phyloP scores from a whole-genome alignment of 1,140 invertebrate species.

The Rhagoletis zephyria region DNA sequence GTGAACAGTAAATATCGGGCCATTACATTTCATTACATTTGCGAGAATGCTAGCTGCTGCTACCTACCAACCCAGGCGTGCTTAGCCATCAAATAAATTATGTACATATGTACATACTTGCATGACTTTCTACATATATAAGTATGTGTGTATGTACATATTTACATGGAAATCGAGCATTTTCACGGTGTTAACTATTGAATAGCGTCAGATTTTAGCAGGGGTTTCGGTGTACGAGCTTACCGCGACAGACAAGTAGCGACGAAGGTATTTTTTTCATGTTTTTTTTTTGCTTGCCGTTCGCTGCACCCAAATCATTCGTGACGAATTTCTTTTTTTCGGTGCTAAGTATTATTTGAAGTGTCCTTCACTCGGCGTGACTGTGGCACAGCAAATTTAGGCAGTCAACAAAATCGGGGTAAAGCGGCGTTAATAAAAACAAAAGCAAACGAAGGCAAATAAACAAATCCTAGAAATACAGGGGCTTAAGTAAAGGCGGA shows the following conservation, averaged over 20 bases:
- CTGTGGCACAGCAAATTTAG: neutral
- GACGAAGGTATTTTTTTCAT: neutral
- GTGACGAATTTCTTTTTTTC: slow-evolving; percentile 7
- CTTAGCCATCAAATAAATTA: neutral
- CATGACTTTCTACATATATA: neutral
- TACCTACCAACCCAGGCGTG: neutral
- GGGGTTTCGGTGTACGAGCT: neutral
- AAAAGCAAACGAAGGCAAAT: neutral
- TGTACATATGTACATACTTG: neutral
- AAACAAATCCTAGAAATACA: slow-evolving; percentile 6
- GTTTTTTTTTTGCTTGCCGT: neutral
- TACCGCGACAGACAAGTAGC: neutral
- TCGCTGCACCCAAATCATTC: neutral
- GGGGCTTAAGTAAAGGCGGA: neutral
- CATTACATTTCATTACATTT: neutral
- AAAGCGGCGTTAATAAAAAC: neutral
- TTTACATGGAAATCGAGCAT: neutral
- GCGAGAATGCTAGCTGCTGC: neutral
- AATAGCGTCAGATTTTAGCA: neutral
- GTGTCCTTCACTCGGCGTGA: neutral
- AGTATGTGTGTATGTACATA: neutral
- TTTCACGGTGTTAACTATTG: slow-evolving; percentile 28
- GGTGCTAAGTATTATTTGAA: neutral
- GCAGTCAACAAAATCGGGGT: neutral
- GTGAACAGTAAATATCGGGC: neutral